Conservation (phyloP, 2,797 vertebrate species). For the Cyprinodon diabolis region DNA sequence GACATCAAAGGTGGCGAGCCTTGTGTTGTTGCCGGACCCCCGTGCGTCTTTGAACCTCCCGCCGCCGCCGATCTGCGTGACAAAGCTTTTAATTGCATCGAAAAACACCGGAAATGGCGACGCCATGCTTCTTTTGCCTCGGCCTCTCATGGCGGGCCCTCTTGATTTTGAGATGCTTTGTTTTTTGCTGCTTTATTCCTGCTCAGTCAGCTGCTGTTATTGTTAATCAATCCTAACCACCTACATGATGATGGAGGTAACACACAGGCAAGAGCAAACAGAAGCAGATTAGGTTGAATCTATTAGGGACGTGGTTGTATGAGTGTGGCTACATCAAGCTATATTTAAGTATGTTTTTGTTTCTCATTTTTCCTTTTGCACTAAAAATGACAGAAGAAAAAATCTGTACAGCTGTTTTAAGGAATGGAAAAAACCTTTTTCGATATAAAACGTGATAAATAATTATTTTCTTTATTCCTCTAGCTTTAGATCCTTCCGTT, state of each 20-base stretch:
- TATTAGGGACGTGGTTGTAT: conserved; percentile 22
- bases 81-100: conserved; percentile 91
- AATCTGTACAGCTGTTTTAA: conserved; percentile 23
- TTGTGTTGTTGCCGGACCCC: conserved; percentile 72
- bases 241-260: conserved; percentile 62
- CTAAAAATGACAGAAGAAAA: neutral
- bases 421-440: too few species aligned
- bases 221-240: conserved; percentile 73
- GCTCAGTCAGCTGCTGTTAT: conserved; percentile 71
- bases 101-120: conserved; percentile 64
- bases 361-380: conserved; percentile 7
- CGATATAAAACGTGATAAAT: too few species aligned
- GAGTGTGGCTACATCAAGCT: conserved; percentile 12
- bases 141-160: conserved; percentile 36
- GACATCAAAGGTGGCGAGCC: conserved; percentile 88
- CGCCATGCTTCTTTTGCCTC: neutral
- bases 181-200: conserved; percentile 66
- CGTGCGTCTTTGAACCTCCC: conserved; percentile 87
- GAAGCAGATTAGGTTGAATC: conserved; percentile 56
- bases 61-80: conserved; percentile 78
- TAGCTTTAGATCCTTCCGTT: too few species aligned
- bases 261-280: conserved; percentile 71
- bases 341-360: conserved; percentile 9
- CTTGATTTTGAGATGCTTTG: conserved; percentile 60
- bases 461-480: too few species aligned